These are phyloP conservation scores for Hypomecis punctinalis DNA, from an alignment of 2,888 invertebrate genomes.

Conservation along the genomic window DNA sequence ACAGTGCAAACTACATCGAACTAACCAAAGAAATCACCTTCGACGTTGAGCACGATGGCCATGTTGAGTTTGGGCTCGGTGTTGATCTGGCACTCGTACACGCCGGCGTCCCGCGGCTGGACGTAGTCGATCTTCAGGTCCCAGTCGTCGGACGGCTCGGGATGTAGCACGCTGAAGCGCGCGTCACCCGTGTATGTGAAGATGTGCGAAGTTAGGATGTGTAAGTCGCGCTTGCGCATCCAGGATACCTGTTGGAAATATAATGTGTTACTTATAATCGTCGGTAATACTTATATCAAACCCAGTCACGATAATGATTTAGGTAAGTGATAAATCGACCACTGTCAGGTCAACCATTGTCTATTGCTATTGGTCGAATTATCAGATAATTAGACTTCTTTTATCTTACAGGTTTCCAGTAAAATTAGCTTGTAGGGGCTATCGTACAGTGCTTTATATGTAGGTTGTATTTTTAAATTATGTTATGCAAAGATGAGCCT, in stretches of 20 bases:
- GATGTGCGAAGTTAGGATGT: slow-evolving; percentile 92
- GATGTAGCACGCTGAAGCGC: slow-evolving; percentile 93
- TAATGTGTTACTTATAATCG: too few relatives aligned
- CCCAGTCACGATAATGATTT: too few relatives aligned
- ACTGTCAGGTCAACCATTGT: too few relatives aligned
- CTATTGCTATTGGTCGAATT: too few relatives aligned
- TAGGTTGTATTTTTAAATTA: too few relatives aligned
- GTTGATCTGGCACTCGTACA: slow-evolving; percentile 96
- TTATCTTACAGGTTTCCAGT: too few relatives aligned
- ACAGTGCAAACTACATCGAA: slow-evolving; percentile 13
- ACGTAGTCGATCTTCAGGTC: slow-evolving; percentile 93
- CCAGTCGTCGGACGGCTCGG: slow-evolving; percentile 94
- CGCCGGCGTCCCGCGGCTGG: slow-evolving; percentile 92
- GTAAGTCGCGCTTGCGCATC: slow-evolving; percentile 93
- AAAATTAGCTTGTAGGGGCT: too few relatives aligned
- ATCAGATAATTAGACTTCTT: too few relatives aligned
- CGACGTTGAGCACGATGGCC: slow-evolving; percentile 91
- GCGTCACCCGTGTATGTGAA: slow-evolving; percentile 95
- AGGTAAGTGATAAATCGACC: too few relatives aligned
- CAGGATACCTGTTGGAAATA: slow-evolving; percentile 88
- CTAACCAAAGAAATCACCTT: slow-evolving; percentile 84
- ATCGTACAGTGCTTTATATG: too few relatives aligned
- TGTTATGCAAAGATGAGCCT: too few relatives aligned
- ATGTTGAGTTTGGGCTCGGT: slow-evolving; percentile 95
- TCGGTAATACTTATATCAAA: too few relatives aligned